Evolutionary conservation across 2,888 invertebrate species (phyloP).

Genomic region (Melanostoma mellinum): DNA sequence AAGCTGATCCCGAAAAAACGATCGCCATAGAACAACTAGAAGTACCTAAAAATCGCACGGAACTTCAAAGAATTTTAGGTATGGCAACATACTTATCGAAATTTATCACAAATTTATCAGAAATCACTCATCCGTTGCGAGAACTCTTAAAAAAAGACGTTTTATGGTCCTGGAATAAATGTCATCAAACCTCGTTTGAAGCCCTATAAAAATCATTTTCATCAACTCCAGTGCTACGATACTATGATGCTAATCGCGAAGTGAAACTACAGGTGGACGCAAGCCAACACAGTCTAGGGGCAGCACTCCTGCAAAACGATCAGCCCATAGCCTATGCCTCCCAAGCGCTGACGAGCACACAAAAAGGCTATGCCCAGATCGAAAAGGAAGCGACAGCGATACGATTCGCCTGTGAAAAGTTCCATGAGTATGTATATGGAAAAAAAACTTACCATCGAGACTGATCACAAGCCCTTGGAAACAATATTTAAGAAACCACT

Average conservation of each 20-base stretch:
- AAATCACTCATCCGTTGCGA: constrained; percentile 48
- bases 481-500: constrained; percentile 75
- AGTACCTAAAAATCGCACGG: constrained; percentile 49
- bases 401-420: constrained; percentile 73
- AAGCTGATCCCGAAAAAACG: constrained; percentile 75
- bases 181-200: constrained; percentile 56
- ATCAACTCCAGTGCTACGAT: constrained; percentile 74
- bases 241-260: constrained; percentile 74
- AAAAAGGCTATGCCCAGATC: constrained; percentile 68
- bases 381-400: constrained; percentile 65
- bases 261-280: constrained; percentile 74
- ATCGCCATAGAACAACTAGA: constrained; percentile 74
- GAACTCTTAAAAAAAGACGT: constrained; percentile 53
- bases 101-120: constrained; percentile 53
- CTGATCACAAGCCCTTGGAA: constrained; percentile 76
- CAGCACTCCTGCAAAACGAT: constrained; percentile 76
- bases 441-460: constrained; percentile 66
- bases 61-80: constrained; percentile 64
- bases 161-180: constrained; percentile 38
- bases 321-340: constrained; percentile 78
- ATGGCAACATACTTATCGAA: constrained; percentile 43
- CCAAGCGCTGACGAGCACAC: constrained; percentile 73
- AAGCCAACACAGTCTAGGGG: constrained; percentile 74
- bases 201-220: constrained; percentile 50
- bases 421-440: constrained; percentile 70